Conservation (phyloP, 2,113 vertebrate genomes). For the Dunckerocampus dactyliophorus region DNA sequence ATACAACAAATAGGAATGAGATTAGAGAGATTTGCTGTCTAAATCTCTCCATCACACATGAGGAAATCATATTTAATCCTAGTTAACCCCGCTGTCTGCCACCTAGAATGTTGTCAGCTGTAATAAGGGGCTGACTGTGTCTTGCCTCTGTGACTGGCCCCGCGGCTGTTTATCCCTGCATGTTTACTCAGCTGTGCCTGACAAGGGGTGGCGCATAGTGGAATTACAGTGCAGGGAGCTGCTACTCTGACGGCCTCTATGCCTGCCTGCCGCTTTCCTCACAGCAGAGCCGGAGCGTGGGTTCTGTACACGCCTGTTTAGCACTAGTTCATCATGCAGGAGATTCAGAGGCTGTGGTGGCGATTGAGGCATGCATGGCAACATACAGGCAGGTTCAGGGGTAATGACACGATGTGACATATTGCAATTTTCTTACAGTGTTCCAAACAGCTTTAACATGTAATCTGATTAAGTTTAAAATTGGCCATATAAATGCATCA, state of each 20-base stretch:
- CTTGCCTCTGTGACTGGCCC: constrained; percentile 19
- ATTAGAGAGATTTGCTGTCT: not conserved
- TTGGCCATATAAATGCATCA: not conserved
- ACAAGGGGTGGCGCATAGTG: constrained; percentile 17
- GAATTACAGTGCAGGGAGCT: constrained; percentile 15
- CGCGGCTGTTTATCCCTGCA: constrained; percentile 38
- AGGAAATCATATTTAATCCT: constrained; percentile 26
- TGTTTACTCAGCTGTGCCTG: constrained; percentile 51
- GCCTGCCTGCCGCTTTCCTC: constrained; percentile 16
- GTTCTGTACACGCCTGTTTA: constrained; percentile 27
- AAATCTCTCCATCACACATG: constrained; percentile 13
- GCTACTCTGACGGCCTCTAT: constrained; percentile 17
- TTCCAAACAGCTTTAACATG: not conserved
- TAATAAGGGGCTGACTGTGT: constrained; percentile 9
- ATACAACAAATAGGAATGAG: not conserved
- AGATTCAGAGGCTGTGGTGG: constrained; percentile 44
- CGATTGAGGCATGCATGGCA: constrained; percentile 7
- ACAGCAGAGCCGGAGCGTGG: constrained; percentile 32
- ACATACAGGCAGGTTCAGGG: constrained; percentile 23
- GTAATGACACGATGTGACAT: not conserved
- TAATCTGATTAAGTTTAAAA: not conserved
- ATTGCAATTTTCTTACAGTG: not conserved
- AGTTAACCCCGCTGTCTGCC: constrained; percentile 39
- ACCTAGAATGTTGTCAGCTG: constrained; percentile 25
- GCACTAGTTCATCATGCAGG: constrained; percentile 15